Evolutionary conservation across 2,797 vertebrate species (phyloP).

Genomic region (Chiroxiphia lanceolata): DNA sequence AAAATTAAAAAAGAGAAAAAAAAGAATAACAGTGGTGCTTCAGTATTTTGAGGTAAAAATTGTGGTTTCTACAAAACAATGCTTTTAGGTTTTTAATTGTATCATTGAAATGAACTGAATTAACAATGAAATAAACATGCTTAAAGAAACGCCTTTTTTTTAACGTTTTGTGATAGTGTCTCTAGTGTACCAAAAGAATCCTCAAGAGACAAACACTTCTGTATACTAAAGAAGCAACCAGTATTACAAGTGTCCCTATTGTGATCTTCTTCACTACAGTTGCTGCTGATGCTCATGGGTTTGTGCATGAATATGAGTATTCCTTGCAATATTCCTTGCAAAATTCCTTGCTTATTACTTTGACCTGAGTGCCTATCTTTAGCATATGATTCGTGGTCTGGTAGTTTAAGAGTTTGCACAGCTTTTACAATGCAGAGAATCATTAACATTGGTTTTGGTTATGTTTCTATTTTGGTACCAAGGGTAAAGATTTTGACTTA

Average conservation of each 20-base stretch:
- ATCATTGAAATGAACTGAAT: background rate
- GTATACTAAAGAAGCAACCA: background rate
- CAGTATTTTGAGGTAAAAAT: background rate
- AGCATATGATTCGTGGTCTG: background rate
- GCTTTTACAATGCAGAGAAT: background rate
- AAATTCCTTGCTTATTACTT: background rate
- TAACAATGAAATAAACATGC: conserved; percentile 9
- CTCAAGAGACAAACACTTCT: background rate
- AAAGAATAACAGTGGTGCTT: background rate
- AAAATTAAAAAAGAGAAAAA: background rate
- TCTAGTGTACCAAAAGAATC: background rate
- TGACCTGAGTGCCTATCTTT: background rate
- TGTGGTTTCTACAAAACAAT: background rate
- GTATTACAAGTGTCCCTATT: background rate
- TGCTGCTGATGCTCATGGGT: background rate
- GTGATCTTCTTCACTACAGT: background rate
- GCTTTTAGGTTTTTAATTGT: conserved; percentile 9
- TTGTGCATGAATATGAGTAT: background rate
- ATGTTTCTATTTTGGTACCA: background rate
- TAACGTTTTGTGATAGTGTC: background rate
- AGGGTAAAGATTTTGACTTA: background rate
- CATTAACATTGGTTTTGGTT: background rate
- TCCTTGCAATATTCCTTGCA: background rate
- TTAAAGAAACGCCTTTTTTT: background rate
- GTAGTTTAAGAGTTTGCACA: background rate